phyloP scores from a whole-genome alignment of 53 echinoderm and acorn worm genomes.

The Luidia sarsii region DNA sequence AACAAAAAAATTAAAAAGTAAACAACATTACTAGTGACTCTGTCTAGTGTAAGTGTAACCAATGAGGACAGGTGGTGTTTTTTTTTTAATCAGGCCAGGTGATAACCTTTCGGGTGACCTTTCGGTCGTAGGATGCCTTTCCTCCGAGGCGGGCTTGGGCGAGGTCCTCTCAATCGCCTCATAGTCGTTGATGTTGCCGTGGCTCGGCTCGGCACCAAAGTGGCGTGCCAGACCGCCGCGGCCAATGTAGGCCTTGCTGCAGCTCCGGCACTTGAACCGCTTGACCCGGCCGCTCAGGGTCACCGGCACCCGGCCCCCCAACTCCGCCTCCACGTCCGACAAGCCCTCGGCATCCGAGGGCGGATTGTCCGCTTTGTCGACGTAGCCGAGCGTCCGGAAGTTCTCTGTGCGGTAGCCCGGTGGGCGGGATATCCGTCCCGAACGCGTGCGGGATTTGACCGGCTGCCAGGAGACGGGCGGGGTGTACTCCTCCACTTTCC shows the following conservation, averaged over 20 bases:
- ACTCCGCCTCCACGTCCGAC: constrained; percentile 17
- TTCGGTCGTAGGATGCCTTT: not conserved
- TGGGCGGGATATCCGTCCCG: constrained; percentile 89
- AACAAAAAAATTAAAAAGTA: too few relatives aligned
- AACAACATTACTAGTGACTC: too few relatives aligned
- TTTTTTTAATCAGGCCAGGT: not conserved
- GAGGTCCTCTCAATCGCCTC: not conserved
- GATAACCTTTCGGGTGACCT: constrained; percentile 7
- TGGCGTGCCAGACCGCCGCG: constrained; percentile 75
- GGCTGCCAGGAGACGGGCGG: constrained; percentile 26
- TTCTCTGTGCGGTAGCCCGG: constrained; percentile 74
- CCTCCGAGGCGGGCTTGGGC: constrained; percentile 1
- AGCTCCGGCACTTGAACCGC: constrained; percentile 66
- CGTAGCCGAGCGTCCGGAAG: constrained; percentile 62
- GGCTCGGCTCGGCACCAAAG: constrained; percentile 60
- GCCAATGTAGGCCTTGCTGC: constrained; percentile 85
- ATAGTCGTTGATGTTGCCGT: constrained; percentile 66
- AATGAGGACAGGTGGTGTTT: too few relatives aligned
- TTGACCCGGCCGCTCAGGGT: constrained; percentile 14
- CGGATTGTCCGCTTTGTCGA: constrained; percentile 39
- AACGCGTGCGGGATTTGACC: constrained; percentile 67
- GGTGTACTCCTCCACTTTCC: constrained; percentile 20
- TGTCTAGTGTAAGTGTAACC: too few relatives aligned
- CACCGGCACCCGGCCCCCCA: not conserved
- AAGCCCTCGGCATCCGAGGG: constrained; percentile 66